phyloP scores from a whole-genome alignment of 2,797 vertebrate genomes.

The Myiothlypis chrysogaster region DNA sequence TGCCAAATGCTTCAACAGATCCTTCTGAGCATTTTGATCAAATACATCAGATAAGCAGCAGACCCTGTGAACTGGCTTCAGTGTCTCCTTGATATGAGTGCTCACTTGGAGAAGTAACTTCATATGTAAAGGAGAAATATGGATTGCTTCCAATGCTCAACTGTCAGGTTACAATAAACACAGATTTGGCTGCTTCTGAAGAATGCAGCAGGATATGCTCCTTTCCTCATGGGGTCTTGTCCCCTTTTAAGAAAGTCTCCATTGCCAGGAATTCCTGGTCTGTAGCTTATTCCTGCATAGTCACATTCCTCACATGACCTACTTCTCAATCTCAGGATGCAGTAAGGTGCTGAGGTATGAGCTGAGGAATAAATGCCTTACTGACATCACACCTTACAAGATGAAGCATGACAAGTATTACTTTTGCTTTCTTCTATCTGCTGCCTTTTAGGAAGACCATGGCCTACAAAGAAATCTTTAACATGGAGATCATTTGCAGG shows the following conservation, averaged over 20 bases:
- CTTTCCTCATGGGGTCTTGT: background rate
- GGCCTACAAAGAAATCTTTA: background rate
- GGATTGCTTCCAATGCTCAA: background rate
- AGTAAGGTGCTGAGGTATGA: background rate
- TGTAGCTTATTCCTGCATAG: background rate
- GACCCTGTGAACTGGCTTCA: background rate
- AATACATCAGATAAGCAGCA: fast-evolving
- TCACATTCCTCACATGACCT: background rate
- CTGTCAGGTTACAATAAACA: background rate
- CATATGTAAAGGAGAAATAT: fast-evolving
- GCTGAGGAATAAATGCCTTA: background rate
- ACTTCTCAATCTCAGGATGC: background rate
- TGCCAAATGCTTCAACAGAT: background rate
- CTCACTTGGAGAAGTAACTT: background rate
- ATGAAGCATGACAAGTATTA: fast-evolving
- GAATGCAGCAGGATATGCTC: background rate
- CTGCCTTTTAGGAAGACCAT: background rate
- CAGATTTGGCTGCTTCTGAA: background rate
- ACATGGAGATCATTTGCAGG: background rate
- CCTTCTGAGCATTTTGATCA: background rate
- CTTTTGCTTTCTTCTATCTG: background rate
- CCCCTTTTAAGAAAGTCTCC: background rate
- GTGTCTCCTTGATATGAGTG: background rate
- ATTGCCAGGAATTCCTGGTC: background rate
- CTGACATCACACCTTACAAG: background rate